Evolutionary conservation across 2,797 vertebrate species (phyloP).

Genomic region (Geotrypetes seraphini): DNA sequence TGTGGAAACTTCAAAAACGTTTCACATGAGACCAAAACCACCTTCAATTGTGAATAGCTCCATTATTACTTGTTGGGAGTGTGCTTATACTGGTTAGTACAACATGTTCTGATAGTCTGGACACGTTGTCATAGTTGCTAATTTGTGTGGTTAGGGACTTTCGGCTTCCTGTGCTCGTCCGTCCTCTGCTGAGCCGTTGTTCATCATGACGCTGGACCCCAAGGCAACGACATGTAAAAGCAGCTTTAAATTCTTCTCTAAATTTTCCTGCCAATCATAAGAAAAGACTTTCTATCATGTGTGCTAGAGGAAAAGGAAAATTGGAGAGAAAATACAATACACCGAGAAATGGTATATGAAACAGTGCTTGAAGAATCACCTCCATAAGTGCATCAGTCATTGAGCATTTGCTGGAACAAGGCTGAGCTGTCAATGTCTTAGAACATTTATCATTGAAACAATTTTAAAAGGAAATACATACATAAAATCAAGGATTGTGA

Average conservation of each 20-base stretch:
- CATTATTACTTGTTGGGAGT: conserved; percentile 37
- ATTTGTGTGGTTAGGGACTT: conserved; percentile 91
- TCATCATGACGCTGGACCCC: conserved; percentile 41
- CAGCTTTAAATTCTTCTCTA: conserved; percentile 90
- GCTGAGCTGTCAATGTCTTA: no score
- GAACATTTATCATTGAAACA: no score
- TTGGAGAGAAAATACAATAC: no score
- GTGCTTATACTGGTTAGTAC: conserved; percentile 43
- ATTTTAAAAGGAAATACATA: no score
- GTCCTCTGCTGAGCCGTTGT: conserved; percentile 48
- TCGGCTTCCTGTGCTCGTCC: conserved; percentile 73
- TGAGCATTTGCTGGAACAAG: no score
- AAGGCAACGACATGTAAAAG: conserved; percentile 77
- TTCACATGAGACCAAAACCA: conserved; percentile 3
- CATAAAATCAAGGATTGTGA: no score
- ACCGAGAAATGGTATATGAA: no score
- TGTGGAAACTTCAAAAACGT: no score
- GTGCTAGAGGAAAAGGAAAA: no score
- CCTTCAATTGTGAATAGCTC: conserved; percentile 23
- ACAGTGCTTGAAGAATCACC: no score
- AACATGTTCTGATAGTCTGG: conserved; percentile 79
- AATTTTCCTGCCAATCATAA: conserved; percentile 76
- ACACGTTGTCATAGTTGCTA: conserved; percentile 77
- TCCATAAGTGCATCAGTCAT: no score
- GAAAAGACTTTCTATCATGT: no score